Conservation (phyloP, 2,888 invertebrate genomes). For the Oasisia sp. region DNA sequence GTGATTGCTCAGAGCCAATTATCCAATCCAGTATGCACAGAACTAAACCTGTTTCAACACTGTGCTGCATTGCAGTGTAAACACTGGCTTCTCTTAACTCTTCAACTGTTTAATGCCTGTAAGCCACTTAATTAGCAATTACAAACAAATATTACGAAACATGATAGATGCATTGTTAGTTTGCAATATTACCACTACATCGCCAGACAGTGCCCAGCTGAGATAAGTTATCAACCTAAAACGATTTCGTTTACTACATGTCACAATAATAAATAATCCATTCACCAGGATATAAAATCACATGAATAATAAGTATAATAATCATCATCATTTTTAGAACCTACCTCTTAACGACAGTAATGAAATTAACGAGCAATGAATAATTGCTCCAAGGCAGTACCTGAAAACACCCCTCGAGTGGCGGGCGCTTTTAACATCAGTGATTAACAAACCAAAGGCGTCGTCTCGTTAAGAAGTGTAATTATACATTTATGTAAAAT, state of each 20-base stretch:
- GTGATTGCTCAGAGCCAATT: neutral
- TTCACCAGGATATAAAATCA: constrained; percentile 17
- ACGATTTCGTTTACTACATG: neutral
- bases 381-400: neutral
- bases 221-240: constrained; percentile 3
- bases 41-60: neutral
- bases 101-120: neutral
- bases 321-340: neutral
- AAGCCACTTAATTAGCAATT: neutral
- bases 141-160: constrained; percentile 1
- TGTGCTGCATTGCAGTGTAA: neutral
- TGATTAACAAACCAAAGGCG: neutral
- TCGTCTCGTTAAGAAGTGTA: neutral
- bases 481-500: neutral
- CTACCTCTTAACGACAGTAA: neutral
- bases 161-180: neutral
- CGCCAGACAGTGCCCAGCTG: neutral
- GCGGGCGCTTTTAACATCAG: neutral
- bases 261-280: constrained; percentile 17
- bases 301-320: constrained; percentile 9
- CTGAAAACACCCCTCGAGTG: neutral
- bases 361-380: neutral
- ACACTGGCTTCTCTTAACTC: neutral
- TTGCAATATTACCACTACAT: neutral
- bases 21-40: neutral